Evolutionary conservation across 2,797 vertebrate genomes (phyloP), one percentile per base, ranked within the genome.

Genomic region (Diplodus sargus): DNA sequence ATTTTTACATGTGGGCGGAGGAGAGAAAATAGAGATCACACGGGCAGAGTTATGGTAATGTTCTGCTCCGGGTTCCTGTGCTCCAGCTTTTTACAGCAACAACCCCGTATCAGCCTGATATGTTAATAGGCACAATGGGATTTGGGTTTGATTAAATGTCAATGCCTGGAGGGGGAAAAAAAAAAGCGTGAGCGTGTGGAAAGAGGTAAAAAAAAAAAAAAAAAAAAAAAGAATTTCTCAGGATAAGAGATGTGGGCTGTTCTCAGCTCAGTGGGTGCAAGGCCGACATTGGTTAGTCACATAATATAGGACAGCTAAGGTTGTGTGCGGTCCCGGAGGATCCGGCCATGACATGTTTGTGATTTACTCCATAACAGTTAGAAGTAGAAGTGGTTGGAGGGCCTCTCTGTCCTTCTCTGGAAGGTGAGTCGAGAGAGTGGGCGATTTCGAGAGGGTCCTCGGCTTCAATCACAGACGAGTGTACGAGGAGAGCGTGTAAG

Each of bases 141-240:
- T 91, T 93, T 89, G 85, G 79, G 86, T 91, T 92, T 95, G 93
- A 94, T 94, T 94, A 94, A 94, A 94, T 94, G 93, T 93, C 91
- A 92, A 90, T 91, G 92, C 91, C 93, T 91, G 78, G 70, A 90
- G 91, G 91, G 72, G 34, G 34, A 43, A 67, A 76, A 81, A 67
- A 68, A 78, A 71, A 45, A 15, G 47, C 25, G 76, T 65, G 60
- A 15, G 48, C 48, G 73, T 74, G 61, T 67, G 74, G 49, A 74
- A 56, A 58, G 48, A 20, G 28, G 18, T 3, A 17, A n/a, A 8
- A n/a, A 47, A 81, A 63, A 79, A n/a, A 47, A 81, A 63, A 79
- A 83, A 71, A 4, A 2, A 28, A 28, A 4, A 28, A 28, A 28
- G 28, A 13, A 81, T 81, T 88, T 87, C 81, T 80, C 78, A 63